These are phyloP conservation scores for Pao palembangensis DNA, from an alignment of 2,113 vertebrate genomes.

Conservation along the genomic window DNA sequence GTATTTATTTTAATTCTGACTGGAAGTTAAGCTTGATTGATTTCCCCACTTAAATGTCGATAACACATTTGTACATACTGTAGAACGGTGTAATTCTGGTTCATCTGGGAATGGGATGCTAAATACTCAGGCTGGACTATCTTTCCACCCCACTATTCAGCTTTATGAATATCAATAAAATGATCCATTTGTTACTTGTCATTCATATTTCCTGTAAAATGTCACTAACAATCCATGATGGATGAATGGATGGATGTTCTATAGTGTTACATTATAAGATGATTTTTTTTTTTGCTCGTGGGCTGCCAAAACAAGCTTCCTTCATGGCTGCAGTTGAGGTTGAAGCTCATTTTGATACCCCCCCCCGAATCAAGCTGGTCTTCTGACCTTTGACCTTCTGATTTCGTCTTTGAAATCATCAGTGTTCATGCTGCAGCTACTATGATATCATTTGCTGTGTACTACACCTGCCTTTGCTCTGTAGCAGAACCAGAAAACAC, in stretches of 20 bases:
- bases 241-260: no score
- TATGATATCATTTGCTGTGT: not conserved
- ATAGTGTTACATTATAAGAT: no score
- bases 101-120: conserved; percentile 73
- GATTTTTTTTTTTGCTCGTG: no score
- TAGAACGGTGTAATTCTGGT: conserved; percentile 64
- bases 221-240: no score
- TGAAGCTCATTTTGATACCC: no score
- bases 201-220: no score
- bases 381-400: no score
- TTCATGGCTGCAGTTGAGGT: no score
- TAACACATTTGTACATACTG: conserved; percentile 53
- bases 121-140: conserved; percentile 85
- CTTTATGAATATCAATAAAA: conserved; percentile 89
- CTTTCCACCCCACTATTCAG: conserved; percentile 78
- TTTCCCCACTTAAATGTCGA: conserved; percentile 9
- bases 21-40: conserved; percentile 17
- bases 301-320: no score
- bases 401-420: no score
- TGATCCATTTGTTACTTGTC: conserved; percentile 79
- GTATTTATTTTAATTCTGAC: not conserved
- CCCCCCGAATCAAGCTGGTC: no score
- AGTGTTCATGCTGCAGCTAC: no score
- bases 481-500: conserved; percentile 16
- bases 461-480: conserved; percentile 14